Conservation (phyloP, 1,140 invertebrate genomes). For the Armadillidium nasatum region DNA sequence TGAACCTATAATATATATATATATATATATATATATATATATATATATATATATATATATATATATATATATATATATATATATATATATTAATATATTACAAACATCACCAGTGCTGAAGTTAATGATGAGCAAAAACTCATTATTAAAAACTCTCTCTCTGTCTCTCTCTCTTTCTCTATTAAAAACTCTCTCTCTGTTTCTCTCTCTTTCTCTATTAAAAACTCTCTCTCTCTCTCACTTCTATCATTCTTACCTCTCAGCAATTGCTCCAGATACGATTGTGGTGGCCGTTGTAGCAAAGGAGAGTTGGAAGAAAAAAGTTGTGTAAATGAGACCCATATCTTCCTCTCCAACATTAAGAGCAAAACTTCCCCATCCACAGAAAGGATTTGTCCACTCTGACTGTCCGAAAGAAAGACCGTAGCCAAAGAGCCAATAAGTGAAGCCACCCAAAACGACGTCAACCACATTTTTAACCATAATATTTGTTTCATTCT, state of each 20-base stretch:
- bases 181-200: too few species aligned
- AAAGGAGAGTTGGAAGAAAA: slow-evolving; percentile 81
- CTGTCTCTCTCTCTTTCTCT: too few species aligned
- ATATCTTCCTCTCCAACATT: slow-evolving; percentile 54
- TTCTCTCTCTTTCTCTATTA: too few species aligned
- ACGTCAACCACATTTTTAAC: slow-evolving; percentile 93
- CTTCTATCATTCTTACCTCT: slow-evolving; percentile 43
- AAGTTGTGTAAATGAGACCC: slow-evolving; percentile 73
- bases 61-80: too few species aligned
- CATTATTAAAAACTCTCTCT: too few species aligned
- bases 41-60: too few species aligned
- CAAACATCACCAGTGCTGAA: too few species aligned
- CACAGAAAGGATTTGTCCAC: slow-evolving; percentile 52
- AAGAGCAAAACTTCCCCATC: slow-evolving; percentile 54
- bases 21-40: too few species aligned
- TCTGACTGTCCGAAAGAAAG: slow-evolving; percentile 74
- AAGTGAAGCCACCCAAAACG: slow-evolving; percentile 83
- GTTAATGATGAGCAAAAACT: too few species aligned
- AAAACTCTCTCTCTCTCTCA: too few species aligned
- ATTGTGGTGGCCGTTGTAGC: slow-evolving; percentile 88
- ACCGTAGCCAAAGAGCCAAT: slow-evolving; percentile 91
- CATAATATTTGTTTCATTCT: slow-evolving; percentile 95
- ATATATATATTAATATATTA: too few species aligned
- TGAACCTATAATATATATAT: slow-evolving; percentile 66
- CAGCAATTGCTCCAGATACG: slow-evolving; percentile 54